Evolutionary conservation across 2,888 invertebrate species (phyloP).

Genomic region (Xestia ashworthii): DNA sequence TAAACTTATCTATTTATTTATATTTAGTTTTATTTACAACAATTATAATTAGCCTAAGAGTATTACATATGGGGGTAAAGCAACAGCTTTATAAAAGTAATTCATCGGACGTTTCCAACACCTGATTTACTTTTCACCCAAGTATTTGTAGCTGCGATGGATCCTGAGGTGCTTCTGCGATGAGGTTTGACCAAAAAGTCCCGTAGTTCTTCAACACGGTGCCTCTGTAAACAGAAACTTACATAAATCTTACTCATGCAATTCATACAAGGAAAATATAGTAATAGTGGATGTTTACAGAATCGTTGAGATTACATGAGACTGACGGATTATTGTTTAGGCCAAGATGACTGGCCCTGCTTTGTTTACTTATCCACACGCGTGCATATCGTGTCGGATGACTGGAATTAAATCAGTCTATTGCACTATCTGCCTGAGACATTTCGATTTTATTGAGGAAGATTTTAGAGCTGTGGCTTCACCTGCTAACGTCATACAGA

Average conservation of each 20-base stretch:
- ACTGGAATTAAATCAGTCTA: conserved; percentile 14
- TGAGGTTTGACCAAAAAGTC: conserved; percentile 94
- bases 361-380: conserved; percentile 32
- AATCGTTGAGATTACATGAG: conserved; percentile 3
- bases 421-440: conserved; percentile 12
- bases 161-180: conserved; percentile 89
- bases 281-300: conserved; percentile 29
- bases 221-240: conserved; percentile 91
- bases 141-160: conserved; percentile 81
- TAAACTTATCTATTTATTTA: conserved; percentile 75
- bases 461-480: conserved; percentile 10
- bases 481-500: background rate
- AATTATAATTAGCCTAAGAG: conserved; percentile 41
- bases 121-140: conserved; percentile 70
- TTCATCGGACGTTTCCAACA: background rate
- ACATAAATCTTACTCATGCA: conserved; percentile 31
- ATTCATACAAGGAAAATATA: conserved; percentile 45
- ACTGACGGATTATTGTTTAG: conserved; percentile 13
- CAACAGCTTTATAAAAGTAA: conserved; percentile 1
- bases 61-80: conserved; percentile 8
- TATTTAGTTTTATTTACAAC: conserved; percentile 66
- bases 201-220: conserved; percentile 94
- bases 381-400: conserved; percentile 15
- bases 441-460: conserved; percentile 11
- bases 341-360: background rate